Evolutionary conservation across 2,113 vertebrate species (phyloP), one percentile per base, ranked within the genome.

Genomic region (Pelobates fuscus): DNA sequence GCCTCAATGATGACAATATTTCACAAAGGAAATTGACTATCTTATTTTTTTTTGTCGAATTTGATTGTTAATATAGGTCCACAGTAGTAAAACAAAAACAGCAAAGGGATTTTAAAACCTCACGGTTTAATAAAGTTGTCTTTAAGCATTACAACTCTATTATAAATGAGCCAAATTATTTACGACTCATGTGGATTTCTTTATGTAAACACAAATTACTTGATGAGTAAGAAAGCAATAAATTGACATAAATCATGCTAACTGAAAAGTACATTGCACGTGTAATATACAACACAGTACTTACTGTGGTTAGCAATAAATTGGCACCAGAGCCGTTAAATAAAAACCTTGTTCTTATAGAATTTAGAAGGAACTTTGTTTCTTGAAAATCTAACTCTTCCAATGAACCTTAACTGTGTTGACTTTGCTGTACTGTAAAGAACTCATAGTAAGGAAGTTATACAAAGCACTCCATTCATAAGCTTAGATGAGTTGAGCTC

Each of bases 321-420:
- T 20, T 73, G 25, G 26, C 30, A 17, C 15, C 15, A 26, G 17
- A 58, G 23, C 8, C 14, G 10, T 65, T 74, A 57, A 59, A 43
- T 23, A 57, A 57, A 24, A 30, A 15, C 49, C 29, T 25, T 73
- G 60, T 73, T 24, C 27, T 54, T 8, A 25, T 41, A 27, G 61
- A 65, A 57, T 54, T 21, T 21, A 18, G 62, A 67, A 15, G 37
- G 62, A 66, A 27, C 8, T 37, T 26, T 44, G 11, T 11, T 43
- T 21, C 32, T 26, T 21, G 2, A 44, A 43, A 54, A 26, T 23
- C 62, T 75, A 49, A 20, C 46, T 65, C 71, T 73, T 62, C 54
- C 71, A 29, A 20, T 73, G 71, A 73, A 73, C 71, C 61, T 55
- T 73, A 26, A 54, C 62, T 59, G 30, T 75, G 63, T 75, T 71